phyloP scores from a whole-genome alignment of 1,140 invertebrate species.

The Zaprionus taronus region DNA sequence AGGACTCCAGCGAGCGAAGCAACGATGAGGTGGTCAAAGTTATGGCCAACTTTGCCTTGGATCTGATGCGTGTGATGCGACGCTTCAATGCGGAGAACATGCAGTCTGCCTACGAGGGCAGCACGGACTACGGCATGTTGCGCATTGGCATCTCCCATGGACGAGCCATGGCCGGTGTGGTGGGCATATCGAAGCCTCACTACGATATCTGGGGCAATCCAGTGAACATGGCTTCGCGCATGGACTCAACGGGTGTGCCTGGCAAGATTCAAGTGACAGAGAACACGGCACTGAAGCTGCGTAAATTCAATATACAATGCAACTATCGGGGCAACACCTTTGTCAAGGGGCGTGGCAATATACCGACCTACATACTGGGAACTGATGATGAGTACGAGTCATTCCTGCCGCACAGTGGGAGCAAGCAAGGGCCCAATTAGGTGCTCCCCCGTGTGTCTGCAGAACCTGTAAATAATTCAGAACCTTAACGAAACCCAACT shows the following conservation, averaged over 20 bases:
- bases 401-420: conserved; percentile 62
- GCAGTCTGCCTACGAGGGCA: conserved; percentile 85
- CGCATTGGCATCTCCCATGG: conserved; percentile 91
- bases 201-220: conserved; percentile 96
- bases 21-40: conserved; percentile 85
- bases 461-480: conserved; percentile 34
- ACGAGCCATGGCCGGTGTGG: conserved; percentile 94
- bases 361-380: conserved; percentile 90
- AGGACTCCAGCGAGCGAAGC: conserved; percentile 27
- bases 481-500: not conserved
- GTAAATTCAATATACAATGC: conserved; percentile 89
- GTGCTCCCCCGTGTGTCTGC: conserved; percentile 3
- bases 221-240: conserved; percentile 97
- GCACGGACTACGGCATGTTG: conserved; percentile 86
- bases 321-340: conserved; percentile 89
- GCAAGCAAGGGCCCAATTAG: conserved; percentile 31
- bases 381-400: conserved; percentile 87
- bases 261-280: conserved; percentile 93
- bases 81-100: conserved; percentile 80
- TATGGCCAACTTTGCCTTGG: conserved; percentile 86
- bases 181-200: conserved; percentile 94
- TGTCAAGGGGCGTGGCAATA: conserved; percentile 91
- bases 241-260: conserved; percentile 93
- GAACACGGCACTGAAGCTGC: conserved; percentile 89
- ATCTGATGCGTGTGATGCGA: conserved; percentile 78